phyloP scores from a whole-genome alignment of 2,888 invertebrate species.

The Lycaena phlaeas region DNA sequence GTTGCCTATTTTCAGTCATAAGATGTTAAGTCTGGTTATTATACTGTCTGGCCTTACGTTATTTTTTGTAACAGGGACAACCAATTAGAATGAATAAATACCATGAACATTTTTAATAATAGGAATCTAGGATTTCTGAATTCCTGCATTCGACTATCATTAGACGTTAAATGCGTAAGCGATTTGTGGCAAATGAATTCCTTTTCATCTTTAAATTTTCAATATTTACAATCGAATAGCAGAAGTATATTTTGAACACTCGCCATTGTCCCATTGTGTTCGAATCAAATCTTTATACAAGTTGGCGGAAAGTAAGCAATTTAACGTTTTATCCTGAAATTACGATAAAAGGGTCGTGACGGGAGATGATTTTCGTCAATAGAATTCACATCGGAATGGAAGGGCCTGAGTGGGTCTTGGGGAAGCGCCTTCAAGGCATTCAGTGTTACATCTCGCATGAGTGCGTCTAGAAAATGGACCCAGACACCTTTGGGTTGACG shows the following conservation, averaged over 20 bases:
- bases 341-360: conserved; percentile 39
- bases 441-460: conserved; percentile 31
- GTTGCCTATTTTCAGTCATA: no score
- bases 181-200: no score
- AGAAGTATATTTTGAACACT: background rate
- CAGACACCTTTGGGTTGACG: conserved; percentile 20
- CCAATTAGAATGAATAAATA: no score
- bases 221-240: background rate
- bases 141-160: no score
- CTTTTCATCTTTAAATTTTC: no score
- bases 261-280: background rate
- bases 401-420: background rate
- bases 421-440: no score
- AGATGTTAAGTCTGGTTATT: no score
- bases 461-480: conserved; percentile 32
- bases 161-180: no score
- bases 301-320: conserved; percentile 20
- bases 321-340: conserved; percentile 26
- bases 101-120: no score
- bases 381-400: conserved; percentile 31
- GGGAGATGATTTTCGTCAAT: conserved; percentile 51
- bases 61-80: no score
- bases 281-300: conserved; percentile 8
- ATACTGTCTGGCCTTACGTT: no score
- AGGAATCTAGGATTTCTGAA: no score